Evolutionary conservation across 2,888 invertebrate species (phyloP).

Genomic region (Diarsia mendica): DNA sequence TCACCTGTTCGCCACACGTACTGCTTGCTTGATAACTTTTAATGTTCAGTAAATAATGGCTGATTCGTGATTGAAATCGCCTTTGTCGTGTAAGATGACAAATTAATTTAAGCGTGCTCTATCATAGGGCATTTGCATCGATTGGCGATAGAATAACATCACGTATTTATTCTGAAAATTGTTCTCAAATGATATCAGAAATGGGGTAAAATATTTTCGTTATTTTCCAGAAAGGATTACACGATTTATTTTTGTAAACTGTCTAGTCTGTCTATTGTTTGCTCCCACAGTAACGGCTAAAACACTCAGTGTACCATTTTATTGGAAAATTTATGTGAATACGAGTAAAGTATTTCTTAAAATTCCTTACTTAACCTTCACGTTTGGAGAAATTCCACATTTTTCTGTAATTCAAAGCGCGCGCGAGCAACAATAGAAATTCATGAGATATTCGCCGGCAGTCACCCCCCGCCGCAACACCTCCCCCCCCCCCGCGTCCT

Average conservation of each 20-base stretch:
- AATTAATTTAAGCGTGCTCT: background rate
- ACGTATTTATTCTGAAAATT: background rate
- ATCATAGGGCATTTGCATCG: too few relatives aligned
- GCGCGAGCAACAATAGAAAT: slow-evolving; percentile 37
- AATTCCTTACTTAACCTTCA: background rate
- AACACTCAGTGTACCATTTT: too few relatives aligned
- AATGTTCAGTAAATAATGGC: background rate
- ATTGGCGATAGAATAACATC: background rate
- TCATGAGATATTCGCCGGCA: slow-evolving; percentile 38
- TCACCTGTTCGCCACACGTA: background rate
- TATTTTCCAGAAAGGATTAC: too few relatives aligned
- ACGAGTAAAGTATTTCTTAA: background rate
- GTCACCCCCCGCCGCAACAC: too few relatives aligned
- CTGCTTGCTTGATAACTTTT: background rate
- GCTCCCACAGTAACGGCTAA: background rate
- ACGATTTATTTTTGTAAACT: too few relatives aligned
- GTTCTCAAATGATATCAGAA: too few relatives aligned
- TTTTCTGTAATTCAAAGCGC: slow-evolving; percentile 24
- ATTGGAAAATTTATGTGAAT: background rate
- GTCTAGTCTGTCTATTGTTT: background rate
- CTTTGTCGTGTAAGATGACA: background rate
- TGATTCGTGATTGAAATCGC: background rate
- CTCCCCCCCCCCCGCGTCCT: too few relatives aligned
- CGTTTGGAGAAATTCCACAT: slow-evolving; percentile 8
- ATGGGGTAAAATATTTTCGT: too few relatives aligned